A percentile compares a stretch with the other conserved stretches of the same genome.
phyloP scores from a whole-genome alignment of 2,113 vertebrate species.

The Eulacestoma nigropectus region DNA sequence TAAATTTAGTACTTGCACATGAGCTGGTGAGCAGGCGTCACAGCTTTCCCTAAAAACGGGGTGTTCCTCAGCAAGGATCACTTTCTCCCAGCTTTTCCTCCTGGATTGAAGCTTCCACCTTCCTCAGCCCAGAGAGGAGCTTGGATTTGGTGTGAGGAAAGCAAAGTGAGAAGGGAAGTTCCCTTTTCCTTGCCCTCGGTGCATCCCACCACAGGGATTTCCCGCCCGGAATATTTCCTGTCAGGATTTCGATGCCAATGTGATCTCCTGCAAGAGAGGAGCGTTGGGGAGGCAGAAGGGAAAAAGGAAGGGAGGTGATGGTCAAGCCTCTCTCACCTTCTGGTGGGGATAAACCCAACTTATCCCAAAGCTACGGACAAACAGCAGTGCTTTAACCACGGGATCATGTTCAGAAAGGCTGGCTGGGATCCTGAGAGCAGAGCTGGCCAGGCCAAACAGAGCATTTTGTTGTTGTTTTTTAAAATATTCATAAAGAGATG shows the following conservation, averaged over 20 bases:
- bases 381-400: background rate
- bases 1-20: background rate
- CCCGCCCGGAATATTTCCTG: background rate
- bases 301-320: background rate
- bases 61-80: background rate
- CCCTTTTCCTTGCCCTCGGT: accelerated
- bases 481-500: slow-evolving; percentile 44
- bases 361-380: background rate
- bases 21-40: background rate
- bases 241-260: background rate
- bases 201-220: background rate
- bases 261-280: background rate
- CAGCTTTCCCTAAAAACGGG: background rate
- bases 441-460: slow-evolving; percentile 15
- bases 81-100: background rate
- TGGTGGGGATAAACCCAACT: background rate
- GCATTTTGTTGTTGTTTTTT: background rate
- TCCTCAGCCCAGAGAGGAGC: background rate
- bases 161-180: background rate
- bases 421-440: background rate
- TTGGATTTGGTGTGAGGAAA: background rate
- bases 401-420: background rate
- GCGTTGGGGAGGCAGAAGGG: background rate
- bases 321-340: background rate
- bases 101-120: background rate